Evolutionary conservation across 1,140 invertebrate species (phyloP), one percentile per base, ranked within the genome.

Genomic region (Cyclina sinensis): DNA sequence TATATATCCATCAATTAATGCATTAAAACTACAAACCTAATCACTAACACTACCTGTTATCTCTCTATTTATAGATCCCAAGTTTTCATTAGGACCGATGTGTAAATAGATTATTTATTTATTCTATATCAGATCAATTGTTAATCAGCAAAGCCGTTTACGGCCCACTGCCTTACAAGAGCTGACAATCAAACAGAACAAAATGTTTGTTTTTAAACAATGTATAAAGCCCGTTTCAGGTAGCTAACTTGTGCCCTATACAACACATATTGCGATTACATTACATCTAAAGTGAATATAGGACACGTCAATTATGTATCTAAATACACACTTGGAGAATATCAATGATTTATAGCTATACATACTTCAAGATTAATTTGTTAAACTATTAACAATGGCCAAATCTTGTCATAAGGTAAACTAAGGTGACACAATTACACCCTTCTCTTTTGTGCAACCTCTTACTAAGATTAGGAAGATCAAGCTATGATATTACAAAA

Each of bases 251-350:
- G 35, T 70, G 65, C 65, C 65, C 65, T 35, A 37, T 70, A 37
- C 65, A 37, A 70, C 65, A 70, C 65, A 37, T 37, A 37, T 7
- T 27, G 57, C 57, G 18, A 78, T 78, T 78, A 78, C 74, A 54
- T 78, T 78, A 54, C 74, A 51, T 48, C 30, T 51, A 54, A 54
- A 30, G 24, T 78, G 46, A 54, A 78, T 78, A 78, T 51, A 78
- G 74, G 74, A 48, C 48, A 78, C 46, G 30, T 78, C 74, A 78
- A 78, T 78, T 78, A 78, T 51, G 74, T 78, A 78, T 78, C 74
- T 32, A 78, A 43, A 78, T 30, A 74, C 43, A 78, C 43, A 78
- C 46, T 32, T 0, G 24, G 70, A 74, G 37, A 74, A 24, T 48
- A 48, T 74, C 37, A 74, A 78, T 78, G 74, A 78, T 78, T 78